Percentiles rank a stretch among this genome's conserved stretches.
Conservation (phyloP, 2,797 vertebrate species). For the Ptychobarbus kaznakovi region DNA sequence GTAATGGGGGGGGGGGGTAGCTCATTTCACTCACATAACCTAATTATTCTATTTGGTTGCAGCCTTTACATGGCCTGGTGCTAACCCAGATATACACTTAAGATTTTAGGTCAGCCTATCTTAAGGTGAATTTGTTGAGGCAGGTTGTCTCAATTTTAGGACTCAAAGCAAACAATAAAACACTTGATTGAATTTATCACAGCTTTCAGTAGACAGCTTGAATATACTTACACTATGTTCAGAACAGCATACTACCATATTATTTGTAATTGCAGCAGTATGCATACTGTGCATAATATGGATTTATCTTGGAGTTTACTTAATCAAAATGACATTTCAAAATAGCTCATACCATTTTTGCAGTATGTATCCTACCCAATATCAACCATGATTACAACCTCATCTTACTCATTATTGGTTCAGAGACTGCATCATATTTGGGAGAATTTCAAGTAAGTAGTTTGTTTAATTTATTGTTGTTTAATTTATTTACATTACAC, state of each 20-base stretch:
- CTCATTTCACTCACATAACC: constrained; percentile 39
- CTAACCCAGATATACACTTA: constrained; percentile 11
- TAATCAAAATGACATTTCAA: neutral
- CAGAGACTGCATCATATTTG: neutral
- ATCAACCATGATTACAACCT: neutral
- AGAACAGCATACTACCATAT: neutral
- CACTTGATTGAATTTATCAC: neutral
- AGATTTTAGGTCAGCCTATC: neutral
- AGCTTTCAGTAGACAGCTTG: neutral
- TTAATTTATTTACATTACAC: neutral
- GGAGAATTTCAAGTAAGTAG: neutral
- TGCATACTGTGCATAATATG: neutral
- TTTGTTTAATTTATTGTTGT: neutral
- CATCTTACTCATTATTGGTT: neutral
- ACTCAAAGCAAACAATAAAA: neutral
- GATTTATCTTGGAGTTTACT: neutral
- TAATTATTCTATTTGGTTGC: constrained; percentile 27
- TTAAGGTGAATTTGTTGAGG: neutral
- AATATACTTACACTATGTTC: neutral
- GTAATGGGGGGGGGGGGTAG: constrained; percentile 34
- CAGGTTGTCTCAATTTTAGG: neutral
- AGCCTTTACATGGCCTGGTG: constrained; percentile 1
- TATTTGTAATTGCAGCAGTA: neutral
- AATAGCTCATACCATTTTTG: neutral
- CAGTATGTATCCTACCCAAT: neutral